phyloP scores from a whole-genome alignment of 2,797 vertebrate species.

The Catharus ustulatus region DNA sequence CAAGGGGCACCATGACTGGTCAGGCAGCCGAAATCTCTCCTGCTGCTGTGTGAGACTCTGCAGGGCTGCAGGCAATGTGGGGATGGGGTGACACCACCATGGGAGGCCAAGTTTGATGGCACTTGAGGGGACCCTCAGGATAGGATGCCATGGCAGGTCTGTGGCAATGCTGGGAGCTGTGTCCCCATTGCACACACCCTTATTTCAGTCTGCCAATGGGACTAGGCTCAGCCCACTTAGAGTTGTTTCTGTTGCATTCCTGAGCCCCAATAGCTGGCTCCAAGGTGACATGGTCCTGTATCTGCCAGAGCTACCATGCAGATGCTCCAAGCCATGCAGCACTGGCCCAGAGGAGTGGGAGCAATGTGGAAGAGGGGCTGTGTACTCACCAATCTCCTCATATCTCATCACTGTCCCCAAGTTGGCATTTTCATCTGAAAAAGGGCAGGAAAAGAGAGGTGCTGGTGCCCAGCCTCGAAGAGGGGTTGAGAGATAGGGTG shows the following conservation, averaged over 20 bases:
- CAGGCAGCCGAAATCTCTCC: background rate
- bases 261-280: background rate
- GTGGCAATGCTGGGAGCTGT: accelerated
- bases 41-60: background rate
- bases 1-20: background rate
- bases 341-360: background rate
- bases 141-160: background rate
- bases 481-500: background rate
- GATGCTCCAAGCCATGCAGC: accelerated
- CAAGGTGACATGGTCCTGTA: background rate
- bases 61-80: accelerated
- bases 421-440: constrained; percentile 95
- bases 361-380: accelerated
- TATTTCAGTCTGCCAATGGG: background rate
- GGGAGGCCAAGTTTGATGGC: background rate
- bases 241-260: background rate
- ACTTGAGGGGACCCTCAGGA: background rate
- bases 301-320: background rate
- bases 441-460: constrained; percentile 10
- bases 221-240: background rate
- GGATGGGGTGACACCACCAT: background rate
- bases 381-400: constrained; percentile 91
- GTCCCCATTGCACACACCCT: background rate
- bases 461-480: background rate
- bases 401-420: constrained; percentile 93